These are phyloP conservation scores for Liodrosophila aerea DNA, from an alignment of 2,888 invertebrate genomes.

Conservation along the genomic window DNA sequence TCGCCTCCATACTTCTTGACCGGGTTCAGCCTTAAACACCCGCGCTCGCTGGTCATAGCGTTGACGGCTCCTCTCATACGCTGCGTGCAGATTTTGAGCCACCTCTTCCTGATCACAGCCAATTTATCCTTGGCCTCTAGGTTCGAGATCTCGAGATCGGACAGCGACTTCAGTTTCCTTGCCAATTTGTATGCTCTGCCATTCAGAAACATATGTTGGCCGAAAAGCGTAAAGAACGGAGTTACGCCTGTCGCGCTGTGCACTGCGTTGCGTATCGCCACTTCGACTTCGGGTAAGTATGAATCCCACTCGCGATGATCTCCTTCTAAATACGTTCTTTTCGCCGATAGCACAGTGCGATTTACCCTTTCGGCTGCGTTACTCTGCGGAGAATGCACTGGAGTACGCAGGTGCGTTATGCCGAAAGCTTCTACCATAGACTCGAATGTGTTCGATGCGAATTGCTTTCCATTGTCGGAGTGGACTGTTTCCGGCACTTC, in stretches of 20 bases:
- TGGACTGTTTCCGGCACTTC: not conserved
- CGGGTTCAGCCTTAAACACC: too few relatives aligned
- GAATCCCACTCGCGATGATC: conserved; percentile 4
- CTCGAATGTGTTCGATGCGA: not conserved
- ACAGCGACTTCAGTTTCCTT: not conserved
- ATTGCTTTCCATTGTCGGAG: not conserved
- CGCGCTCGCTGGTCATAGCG: too few relatives aligned
- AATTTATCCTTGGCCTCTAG: too few relatives aligned
- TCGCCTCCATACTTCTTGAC: too few relatives aligned
- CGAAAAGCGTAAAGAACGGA: conserved; percentile 8
- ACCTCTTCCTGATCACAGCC: too few relatives aligned
- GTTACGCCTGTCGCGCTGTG: not conserved
- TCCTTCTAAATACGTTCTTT: not conserved
- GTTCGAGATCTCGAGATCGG: not conserved
- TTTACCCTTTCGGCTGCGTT: too few relatives aligned
- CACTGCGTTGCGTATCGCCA: not conserved
- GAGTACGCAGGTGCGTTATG: too few relatives aligned
- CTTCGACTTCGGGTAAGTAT: not conserved
- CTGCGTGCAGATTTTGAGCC: too few relatives aligned
- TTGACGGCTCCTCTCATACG: too few relatives aligned
- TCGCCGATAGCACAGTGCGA: not conserved
- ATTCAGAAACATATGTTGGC: conserved; percentile 2
- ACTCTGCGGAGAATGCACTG: too few relatives aligned
- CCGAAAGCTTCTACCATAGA: too few relatives aligned
- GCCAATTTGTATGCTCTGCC: not conserved